Conservation (phyloP, 2,113 vertebrate species). For the Physeter macrocephalus region DNA sequence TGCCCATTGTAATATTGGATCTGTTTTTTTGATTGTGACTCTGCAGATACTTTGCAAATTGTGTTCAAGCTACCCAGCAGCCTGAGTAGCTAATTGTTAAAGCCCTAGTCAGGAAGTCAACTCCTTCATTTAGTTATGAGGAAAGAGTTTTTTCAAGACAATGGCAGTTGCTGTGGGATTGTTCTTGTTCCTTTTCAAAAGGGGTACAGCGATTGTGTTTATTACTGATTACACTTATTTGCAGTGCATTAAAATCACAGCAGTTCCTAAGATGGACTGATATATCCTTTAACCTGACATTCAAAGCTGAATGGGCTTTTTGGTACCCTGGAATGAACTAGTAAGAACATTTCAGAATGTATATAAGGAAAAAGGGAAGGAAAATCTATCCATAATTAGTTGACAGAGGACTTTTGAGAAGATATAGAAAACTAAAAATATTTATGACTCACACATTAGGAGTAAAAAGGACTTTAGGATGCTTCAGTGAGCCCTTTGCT, state of each 20-base stretch:
- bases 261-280: not conserved
- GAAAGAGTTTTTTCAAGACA: not conserved
- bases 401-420: not conserved
- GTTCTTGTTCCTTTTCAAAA: not conserved
- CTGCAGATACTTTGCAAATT: slow-evolving; percentile 5
- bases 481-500: not conserved
- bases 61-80: not conserved
- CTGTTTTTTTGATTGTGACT: not conserved
- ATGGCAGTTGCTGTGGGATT: not conserved
- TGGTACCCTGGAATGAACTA: not conserved
- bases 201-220: not conserved
- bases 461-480: not conserved
- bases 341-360: not conserved
- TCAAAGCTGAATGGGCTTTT: not conserved
- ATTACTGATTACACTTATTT: not conserved
- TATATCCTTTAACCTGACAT: not conserved
- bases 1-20: not conserved
- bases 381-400: not conserved
- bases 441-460: not conserved
- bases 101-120: not conserved
- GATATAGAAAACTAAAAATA: not conserved
- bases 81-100: not conserved
- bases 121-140: not conserved
- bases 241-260: not conserved
- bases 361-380: not conserved